Conservation (phyloP, 2,888 invertebrate genomes). For the Melanargia galathea region DNA sequence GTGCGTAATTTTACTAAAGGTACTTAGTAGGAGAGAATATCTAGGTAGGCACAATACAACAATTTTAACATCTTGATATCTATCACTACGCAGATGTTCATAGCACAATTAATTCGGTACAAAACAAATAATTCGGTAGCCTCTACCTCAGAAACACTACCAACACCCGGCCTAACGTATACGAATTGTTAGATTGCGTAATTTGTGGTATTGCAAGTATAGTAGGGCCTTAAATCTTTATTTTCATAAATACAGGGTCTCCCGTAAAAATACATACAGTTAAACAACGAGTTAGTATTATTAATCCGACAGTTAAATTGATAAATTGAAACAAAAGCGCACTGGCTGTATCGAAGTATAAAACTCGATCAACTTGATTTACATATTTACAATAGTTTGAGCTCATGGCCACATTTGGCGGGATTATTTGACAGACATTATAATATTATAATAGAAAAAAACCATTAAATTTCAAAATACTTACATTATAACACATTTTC, state of each 20-base stretch:
- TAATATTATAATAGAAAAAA: background rate
- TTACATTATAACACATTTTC: too few species aligned
- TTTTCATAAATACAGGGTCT: background rate
- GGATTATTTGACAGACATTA: background rate
- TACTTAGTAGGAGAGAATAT: slow-evolving; percentile 1
- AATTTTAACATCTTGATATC: slow-evolving; percentile 1
- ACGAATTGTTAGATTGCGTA: background rate
- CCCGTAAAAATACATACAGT: background rate
- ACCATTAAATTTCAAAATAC: background rate
- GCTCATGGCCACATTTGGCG: slow-evolving; percentile 23
- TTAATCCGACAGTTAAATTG: background rate
- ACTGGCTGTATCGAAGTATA: slow-evolving; percentile 53
- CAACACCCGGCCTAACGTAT: background rate
- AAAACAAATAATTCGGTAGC: too few species aligned
- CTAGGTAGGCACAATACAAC: slow-evolving; percentile 14
- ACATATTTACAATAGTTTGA: slow-evolving; percentile 52
- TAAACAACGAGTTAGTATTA: slow-evolving; percentile 1
- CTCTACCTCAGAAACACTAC: too few species aligned
- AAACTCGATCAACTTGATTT: slow-evolving; percentile 53
- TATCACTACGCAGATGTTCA: slow-evolving; percentile 1
- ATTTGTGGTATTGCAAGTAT: background rate
- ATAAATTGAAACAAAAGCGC: slow-evolving; percentile 24
- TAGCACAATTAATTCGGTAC: too few species aligned
- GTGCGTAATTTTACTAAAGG: slow-evolving; percentile 27
- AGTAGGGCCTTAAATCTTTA: background rate